Evolutionary conservation across 2,113 vertebrate genomes (phyloP), one percentile per base, ranked within the genome.

Genomic region (Capreolus pygargus): DNA sequence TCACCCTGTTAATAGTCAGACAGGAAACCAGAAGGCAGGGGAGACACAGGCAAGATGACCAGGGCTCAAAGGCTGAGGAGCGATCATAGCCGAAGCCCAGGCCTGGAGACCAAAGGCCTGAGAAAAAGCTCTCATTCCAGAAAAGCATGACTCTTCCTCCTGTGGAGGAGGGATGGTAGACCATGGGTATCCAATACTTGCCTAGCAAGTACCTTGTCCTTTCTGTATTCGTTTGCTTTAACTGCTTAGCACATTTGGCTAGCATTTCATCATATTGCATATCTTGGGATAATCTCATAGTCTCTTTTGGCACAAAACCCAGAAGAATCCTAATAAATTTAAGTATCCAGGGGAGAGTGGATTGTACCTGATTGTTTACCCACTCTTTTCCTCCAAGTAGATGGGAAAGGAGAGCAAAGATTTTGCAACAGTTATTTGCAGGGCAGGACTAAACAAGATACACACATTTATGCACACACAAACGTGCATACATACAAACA

Each of bases 331-430:
- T 78, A 91, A 54, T 67, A 30, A 39, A 45, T n/a, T 27, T 11
- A 17, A 81, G 21, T 61, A 15, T n/a, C 50, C 39, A 91, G n/a
- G 30, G 45, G 17, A 86, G 47, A 70, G 27, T 3, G 2, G 70
- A 25, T 57, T 91, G 3, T 8, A 39, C 13, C 21, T 52, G 61
- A 76, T 52, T 92, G 27, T 23, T 36, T 50, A 33, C 30, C 83
- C 36, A 50, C n/a, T 93, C 21, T 15, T 25, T 86, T 60, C 14
- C 39, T 45, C 23, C 43, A 92, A n/a, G 3, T 19, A 74, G n/a
- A 92, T 21, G 87, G 33, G 60, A 89, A 95, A 74, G 33, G 54
- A 91, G 92, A 96, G 81, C 17, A 50, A 91, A 79, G 39, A 82
- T 76, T 55, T 61, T 89, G n/a, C 91, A 82, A 86, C 79, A 76